A percentile compares a stretch with the other conserved stretches of the same genome.
These are phyloP conservation scores for Anorthoa munda DNA, from an alignment of 2,888 invertebrate genomes.

Conservation along the genomic window DNA sequence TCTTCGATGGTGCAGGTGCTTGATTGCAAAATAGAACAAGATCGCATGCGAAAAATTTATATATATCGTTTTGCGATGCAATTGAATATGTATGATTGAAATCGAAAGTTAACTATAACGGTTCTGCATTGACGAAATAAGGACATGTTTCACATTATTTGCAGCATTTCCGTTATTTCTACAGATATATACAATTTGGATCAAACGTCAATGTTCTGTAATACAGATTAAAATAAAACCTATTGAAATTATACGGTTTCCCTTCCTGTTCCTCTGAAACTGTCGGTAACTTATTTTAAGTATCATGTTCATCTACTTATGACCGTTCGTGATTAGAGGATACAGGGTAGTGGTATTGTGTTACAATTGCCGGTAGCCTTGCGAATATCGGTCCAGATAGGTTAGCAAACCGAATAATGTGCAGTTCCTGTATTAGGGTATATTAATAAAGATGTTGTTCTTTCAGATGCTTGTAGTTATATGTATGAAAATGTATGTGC, in stretches of 20 bases:
- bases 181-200: not conserved
- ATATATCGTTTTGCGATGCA: no score
- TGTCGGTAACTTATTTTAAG: conserved; percentile 36
- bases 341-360: conserved; percentile 46
- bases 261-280: conserved; percentile 50
- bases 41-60: no score
- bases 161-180: conserved; percentile 21
- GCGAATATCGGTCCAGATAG: conserved; percentile 1
- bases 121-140: not conserved
- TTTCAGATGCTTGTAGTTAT: no score
- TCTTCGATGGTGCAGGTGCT: no score
- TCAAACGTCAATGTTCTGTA: conserved; percentile 19
- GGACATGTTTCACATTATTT: not conserved
- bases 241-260: conserved; percentile 48
- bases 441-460: not conserved
- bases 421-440: not conserved
- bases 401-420: conserved; percentile 16
- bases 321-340: conserved; percentile 44
- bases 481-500: no score
- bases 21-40: no score
- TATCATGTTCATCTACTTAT: conserved; percentile 51
- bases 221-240: conserved; percentile 42
- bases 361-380: conserved; percentile 45
- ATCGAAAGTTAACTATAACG: no score
- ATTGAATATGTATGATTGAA: no score